Evolutionary conservation across 2,797 vertebrate genomes (phyloP).

Genomic region (Natrix natrix): DNA sequence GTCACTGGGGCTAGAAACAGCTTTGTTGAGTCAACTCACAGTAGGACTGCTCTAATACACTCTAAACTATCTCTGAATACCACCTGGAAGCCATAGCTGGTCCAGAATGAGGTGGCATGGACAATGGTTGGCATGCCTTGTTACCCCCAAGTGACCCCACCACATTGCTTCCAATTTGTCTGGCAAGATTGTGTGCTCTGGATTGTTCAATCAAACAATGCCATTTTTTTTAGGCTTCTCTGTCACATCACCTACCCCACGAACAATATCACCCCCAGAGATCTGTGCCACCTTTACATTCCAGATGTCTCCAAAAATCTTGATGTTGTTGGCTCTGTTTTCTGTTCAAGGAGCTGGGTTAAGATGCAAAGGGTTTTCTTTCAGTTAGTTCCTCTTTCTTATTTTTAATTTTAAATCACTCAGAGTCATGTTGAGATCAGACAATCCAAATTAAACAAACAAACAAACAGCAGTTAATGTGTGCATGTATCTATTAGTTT

Average conservation of each 20-base stretch:
- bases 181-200: background rate
- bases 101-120: background rate
- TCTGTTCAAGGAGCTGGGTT: background rate
- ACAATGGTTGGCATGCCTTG: background rate
- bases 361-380: background rate
- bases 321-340: background rate
- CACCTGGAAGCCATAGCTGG: background rate
- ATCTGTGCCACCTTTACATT: background rate
- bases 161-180: background rate
- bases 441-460: background rate
- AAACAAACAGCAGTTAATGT: background rate
- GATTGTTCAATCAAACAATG: background rate
- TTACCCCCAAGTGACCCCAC: background rate
- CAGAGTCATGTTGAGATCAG: background rate
- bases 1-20: background rate
- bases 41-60: background rate
- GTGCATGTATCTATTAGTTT: background rate
- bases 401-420: background rate
- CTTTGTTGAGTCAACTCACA: background rate
- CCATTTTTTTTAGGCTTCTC: background rate
- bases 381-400: background rate
- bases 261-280: background rate
- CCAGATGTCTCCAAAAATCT: background rate
- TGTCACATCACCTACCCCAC: background rate
- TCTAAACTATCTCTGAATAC: background rate